Evolutionary conservation across 2,113 vertebrate species (phyloP).

Genomic region (Picathartes gymnocephalus): DNA sequence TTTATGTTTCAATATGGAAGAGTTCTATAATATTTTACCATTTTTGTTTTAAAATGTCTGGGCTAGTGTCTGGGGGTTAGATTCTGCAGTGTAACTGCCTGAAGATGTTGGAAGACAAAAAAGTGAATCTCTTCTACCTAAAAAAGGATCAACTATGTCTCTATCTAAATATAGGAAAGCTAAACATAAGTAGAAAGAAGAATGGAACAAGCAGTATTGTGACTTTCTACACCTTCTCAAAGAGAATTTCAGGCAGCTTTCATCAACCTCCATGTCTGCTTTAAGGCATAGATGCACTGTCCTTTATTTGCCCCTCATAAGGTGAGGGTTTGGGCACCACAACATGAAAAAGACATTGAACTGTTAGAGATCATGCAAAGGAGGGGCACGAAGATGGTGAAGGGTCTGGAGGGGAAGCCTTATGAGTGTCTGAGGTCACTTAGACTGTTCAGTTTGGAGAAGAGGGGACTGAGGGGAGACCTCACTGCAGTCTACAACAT

Average conservation of each 20-base stretch:
- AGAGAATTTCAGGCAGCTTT: neutral
- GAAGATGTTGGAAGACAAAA: neutral
- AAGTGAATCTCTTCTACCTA: neutral
- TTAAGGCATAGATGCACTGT: neutral
- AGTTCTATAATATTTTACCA: neutral
- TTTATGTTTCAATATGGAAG: neutral
- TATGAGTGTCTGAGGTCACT: neutral
- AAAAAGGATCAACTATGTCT: accelerated
- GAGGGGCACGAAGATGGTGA: neutral
- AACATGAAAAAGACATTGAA: neutral
- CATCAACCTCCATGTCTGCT: neutral
- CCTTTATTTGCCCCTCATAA: neutral
- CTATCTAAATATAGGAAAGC: neutral
- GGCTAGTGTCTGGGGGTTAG: neutral
- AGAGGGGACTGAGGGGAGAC: neutral
- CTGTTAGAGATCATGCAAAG: neutral
- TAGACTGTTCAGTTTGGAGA: neutral
- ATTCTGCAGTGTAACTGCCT: neutral
- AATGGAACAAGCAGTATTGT: neutral
- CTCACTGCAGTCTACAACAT: neutral
- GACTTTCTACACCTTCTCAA: neutral
- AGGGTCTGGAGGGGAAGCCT: neutral
- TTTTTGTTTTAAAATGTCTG: neutral
- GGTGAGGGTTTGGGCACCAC: neutral
- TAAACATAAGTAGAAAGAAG: neutral